Evolutionary conservation across 2,888 invertebrate species (phyloP), one percentile per base, ranked within the genome.

Genomic region (Drosophila mettleri): DNA sequence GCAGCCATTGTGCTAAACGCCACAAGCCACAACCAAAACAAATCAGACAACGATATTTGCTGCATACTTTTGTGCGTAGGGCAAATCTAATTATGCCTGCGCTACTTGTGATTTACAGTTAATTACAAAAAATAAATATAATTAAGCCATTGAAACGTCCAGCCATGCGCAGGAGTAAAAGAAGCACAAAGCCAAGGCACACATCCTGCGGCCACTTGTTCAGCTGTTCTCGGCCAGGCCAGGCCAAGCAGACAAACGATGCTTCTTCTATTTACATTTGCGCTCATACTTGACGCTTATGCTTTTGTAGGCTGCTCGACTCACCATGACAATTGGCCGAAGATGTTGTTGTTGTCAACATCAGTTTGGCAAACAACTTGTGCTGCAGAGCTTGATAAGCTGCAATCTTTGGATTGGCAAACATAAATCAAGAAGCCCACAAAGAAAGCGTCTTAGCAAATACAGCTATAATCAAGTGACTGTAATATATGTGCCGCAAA

Each of bases 71-170:
- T 46, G 59, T 55, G 68, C 33, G 60, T 55, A 39, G 58, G 39
- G 45, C n/a, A 62, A 66, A 72, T 77, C 67, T 63, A 80, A 84
- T 84, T 69, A 77, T 66, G 57, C 18, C 14, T 10, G 7, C n/a
- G 46, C 29, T 58, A 58, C 54, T 70, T 41, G 59, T 69, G 65
- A 77, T 80, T 83, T 60, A 73, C 58, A 52, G 65, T 63, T 79
- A 80, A 80, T 69, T 80, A 78, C 73, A 64, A 46, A 60, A 65
- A 59, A n/a, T 52, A 65, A 72, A 79, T 66, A 72, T 72, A 83
- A 83, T 83, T 86, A 88, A 88, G 70, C 69, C 73, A 71, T 70
- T 79, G 65, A 67, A 57, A 53, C 70, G 51, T 69, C 85, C 81
- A 62, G 61, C 48, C n/a, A 27, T 12, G 6, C 9, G 45, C 38